A percentile compares a stretch with the other conserved stretches of the same genome.
phyloP scores from a whole-genome alignment of 2,797 vertebrate species.

The Syncerus caffer region DNA sequence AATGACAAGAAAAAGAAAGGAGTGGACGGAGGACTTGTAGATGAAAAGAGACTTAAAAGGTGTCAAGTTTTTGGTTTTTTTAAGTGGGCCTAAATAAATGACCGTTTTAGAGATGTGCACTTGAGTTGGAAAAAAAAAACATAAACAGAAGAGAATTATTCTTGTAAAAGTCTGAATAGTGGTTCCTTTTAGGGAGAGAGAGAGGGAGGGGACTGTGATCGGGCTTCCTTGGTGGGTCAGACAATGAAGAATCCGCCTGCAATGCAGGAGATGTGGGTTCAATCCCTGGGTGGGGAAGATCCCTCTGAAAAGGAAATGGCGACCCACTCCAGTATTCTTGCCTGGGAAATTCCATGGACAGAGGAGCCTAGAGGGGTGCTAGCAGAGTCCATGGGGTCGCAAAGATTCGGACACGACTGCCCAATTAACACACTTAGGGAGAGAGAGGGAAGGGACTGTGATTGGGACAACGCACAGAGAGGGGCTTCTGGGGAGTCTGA shows the following conservation, averaged over 20 bases:
- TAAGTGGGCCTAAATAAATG: not conserved
- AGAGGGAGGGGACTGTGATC: not conserved
- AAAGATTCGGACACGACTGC: not conserved
- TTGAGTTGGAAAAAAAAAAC: not conserved
- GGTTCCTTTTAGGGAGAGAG: not conserved
- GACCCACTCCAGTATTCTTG: not conserved
- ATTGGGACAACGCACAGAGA: no score
- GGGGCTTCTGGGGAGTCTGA: not conserved
- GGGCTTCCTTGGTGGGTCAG: not conserved
- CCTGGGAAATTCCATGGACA: not conserved
- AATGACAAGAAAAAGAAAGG: not conserved
- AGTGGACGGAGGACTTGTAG: not conserved
- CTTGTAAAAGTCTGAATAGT: not conserved
- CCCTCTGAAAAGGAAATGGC: not conserved
- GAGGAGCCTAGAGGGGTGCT: not conserved
- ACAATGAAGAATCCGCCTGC: not conserved
- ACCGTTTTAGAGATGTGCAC: not conserved
- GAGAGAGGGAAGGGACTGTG: not conserved
- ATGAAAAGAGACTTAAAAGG: not conserved
- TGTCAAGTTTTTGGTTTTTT: not conserved
- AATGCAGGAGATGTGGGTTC: not conserved
- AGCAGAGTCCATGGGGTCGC: not conserved
- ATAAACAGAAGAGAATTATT: not conserved
- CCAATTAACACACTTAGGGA: not conserved
- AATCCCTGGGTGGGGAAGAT: not conserved